Evolutionary conservation across 2,113 vertebrate species (phyloP).

Genomic region (Pedetes capensis): DNA sequence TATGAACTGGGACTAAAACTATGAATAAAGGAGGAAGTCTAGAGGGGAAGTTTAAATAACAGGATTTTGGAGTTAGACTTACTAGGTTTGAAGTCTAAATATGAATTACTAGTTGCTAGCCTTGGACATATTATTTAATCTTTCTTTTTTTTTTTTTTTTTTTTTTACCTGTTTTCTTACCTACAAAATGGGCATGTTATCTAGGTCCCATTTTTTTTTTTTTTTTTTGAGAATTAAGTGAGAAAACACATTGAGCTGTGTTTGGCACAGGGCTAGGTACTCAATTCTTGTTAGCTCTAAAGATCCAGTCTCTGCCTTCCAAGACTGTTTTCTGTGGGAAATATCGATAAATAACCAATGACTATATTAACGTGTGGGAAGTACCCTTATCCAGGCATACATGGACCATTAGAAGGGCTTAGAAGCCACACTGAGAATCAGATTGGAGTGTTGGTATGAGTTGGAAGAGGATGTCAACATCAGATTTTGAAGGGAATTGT

Average conservation of each 20-base stretch:
- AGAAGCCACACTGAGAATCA: background rate
- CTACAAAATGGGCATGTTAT: background rate
- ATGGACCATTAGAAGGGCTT: background rate
- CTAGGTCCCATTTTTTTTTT: background rate
- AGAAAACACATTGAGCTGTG: background rate
- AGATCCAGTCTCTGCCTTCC: background rate
- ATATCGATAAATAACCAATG: background rate
- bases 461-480: background rate
- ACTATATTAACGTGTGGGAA: background rate
- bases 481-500: background rate
- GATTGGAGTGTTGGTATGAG: background rate
- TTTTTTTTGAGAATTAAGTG: background rate
- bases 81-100: background rate
- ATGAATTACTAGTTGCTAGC: background rate
- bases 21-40: background rate
- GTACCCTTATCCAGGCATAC: background rate
- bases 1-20: background rate
- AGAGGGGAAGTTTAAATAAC: background rate
- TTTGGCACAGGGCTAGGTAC: background rate
- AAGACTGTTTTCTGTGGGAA: background rate
- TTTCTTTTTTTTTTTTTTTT: background rate
- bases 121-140: background rate
- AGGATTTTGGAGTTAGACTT: background rate
- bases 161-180: background rate
- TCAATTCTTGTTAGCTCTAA: background rate